These are phyloP conservation scores for Ariopsis seemanni DNA, from an alignment of 2,113 vertebrate genomes.

Conservation along the genomic window DNA sequence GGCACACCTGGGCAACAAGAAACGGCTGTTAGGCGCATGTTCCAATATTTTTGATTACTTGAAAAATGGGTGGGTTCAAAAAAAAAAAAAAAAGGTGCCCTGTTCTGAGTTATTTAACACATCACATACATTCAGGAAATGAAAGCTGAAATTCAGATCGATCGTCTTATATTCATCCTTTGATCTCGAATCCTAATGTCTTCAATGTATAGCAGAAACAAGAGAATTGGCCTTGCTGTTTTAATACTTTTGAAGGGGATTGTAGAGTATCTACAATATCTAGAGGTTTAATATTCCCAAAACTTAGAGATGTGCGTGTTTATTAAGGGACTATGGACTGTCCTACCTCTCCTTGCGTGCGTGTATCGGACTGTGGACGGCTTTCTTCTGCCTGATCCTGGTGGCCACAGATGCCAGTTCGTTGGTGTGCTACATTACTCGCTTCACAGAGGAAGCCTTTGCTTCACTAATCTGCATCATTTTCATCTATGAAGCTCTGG, in stretches of 20 bases:
- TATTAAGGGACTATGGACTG: conserved; percentile 86
- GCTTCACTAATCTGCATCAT: conserved; percentile 98
- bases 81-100: neutral
- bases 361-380: conserved; percentile 97
- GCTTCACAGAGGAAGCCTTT: conserved; percentile 98
- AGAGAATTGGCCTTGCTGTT: neutral
- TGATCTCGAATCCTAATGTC: neutral
- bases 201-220: neutral
- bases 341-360: conserved; percentile 95
- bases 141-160: neutral
- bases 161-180: neutral
- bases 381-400: conserved; percentile 90
- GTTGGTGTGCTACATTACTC: conserved; percentile 96
- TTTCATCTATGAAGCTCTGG: conserved; percentile 98
- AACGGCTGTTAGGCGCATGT: neutral
- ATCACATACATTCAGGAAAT: neutral
- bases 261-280: neutral
- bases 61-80: neutral
- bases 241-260: neutral
- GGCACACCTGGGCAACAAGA: neutral
- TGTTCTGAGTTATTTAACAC: neutral
- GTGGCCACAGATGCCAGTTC: conserved; percentile 98
- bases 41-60: neutral
- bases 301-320: conserved; percentile 14
- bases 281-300: neutral